Conservation (phyloP, 2,113 vertebrate species). For the Tragelaphus scriptus region DNA sequence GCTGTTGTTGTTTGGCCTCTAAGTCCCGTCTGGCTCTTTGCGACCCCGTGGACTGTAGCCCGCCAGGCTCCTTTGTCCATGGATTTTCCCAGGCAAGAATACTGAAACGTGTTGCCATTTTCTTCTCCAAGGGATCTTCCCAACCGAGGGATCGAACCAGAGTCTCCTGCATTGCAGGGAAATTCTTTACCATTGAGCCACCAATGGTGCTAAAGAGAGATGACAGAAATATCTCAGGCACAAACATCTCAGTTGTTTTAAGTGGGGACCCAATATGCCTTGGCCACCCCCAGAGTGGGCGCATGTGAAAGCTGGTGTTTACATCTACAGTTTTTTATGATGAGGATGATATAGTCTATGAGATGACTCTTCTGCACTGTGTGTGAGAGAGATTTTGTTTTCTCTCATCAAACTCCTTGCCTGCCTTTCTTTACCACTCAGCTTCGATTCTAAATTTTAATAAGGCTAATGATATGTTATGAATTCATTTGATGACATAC, state of each 20-base stretch:
- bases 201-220: background rate
- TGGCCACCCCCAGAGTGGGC: rapidly evolving
- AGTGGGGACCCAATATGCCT: background rate
- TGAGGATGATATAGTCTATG: rapidly evolving
- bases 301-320: background rate
- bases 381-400: background rate
- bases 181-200: background rate
- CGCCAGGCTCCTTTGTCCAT: background rate
- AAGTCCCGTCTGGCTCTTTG: background rate
- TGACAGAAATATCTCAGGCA: rapidly evolving
- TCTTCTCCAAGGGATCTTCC: background rate
- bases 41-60: background rate
- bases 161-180: background rate
- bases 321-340: rapidly evolving
- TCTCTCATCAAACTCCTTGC: background rate
- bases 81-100: background rate
- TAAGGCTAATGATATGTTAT: background rate
- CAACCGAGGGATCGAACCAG: background rate
- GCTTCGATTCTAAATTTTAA: background rate
- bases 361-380: background rate
- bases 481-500: background rate
- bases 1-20: background rate
- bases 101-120: background rate
- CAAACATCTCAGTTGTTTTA: too few relatives aligned
- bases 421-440: background rate